Evolutionary conservation across 92 coral and sea anemone species (phyloP), one percentile per base, ranked within the genome.

Genomic region (Bergia puertoricense): DNA sequence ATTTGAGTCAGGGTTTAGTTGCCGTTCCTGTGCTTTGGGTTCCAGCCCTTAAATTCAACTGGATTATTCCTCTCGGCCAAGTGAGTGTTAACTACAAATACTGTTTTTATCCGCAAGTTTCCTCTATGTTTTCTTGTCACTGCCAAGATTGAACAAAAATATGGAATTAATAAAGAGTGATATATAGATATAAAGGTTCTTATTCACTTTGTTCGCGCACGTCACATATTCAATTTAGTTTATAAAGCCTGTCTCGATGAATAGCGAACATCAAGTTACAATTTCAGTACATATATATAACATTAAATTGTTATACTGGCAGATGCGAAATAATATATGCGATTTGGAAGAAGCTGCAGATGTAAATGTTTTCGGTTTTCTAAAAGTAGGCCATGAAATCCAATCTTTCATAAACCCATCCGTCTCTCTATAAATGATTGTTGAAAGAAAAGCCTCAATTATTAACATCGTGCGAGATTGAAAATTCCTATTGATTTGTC

Each of bases 371-470:
- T 45, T 36, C 16, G 48, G 14, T 45, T 46, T 84, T 84, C 30
- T 84, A 69, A 69, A 22, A 84, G 57, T 22, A 42, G 44, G 42
- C 86, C 30, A 45, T 46, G 56, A 71, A 69, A 84, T 45, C 65
- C 62, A 65, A 66, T 82, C 39, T 67, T n/a, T 42, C 65, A 43
- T 36, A 46, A 46, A 43, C 39, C 45, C 13, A 45, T 69, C 71
- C 44, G 30, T 16, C 78, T 68, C 65, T 50, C 6, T 68, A n/a
- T 68, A 71, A 67, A 83, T 36, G 45, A 71, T 56, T 68, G 87
- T 71, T 84, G 87, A 84, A 45, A 72, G 87, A 72, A 50, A 46
- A 16, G 76, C 54, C 68, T 71, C 87, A 84, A 30, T 84, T 84
- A 84, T 71, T 79, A 68, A 36, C 22, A 59, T 46, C 42, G 30